These are phyloP conservation scores for Crotophaga sulcirostris DNA, from an alignment of 2,113 vertebrate species.

Conservation along the genomic window DNA sequence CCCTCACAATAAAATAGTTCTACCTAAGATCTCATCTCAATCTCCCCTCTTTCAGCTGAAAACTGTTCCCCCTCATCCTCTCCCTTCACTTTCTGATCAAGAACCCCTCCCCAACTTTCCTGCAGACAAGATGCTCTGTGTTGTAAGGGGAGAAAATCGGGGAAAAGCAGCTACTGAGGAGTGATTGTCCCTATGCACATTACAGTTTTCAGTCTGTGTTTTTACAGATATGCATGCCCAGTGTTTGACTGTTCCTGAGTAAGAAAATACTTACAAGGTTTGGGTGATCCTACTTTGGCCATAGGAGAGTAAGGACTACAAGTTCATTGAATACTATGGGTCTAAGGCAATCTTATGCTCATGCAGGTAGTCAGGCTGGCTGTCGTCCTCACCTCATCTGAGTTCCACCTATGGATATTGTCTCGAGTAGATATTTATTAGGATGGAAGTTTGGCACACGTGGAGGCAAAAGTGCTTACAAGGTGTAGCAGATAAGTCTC, in stretches of 20 bases:
- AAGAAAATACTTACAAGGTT: background rate
- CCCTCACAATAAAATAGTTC: too few species aligned
- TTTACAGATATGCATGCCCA: fast-evolving
- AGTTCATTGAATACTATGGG: background rate
- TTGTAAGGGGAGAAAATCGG: background rate
- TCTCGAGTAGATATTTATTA: background rate
- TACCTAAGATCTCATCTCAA: too few species aligned
- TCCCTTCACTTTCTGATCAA: too few species aligned
- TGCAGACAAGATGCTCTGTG: too few species aligned
- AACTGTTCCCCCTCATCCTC: too few species aligned
- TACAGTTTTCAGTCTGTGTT: background rate
- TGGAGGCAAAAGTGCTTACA: background rate
- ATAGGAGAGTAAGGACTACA: background rate
- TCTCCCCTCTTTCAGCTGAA: too few species aligned
- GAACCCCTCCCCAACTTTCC: too few species aligned
- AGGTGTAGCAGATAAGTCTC: fast-evolving
- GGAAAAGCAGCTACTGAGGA: background rate
- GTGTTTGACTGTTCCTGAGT: fast-evolving
- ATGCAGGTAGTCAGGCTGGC: background rate
- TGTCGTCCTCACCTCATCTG: background rate
- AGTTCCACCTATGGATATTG: background rate
- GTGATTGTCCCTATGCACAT: background rate
- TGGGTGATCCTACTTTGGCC: background rate
- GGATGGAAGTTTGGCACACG: background rate
- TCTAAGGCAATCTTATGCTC: background rate